Evolutionary conservation across 1,140 invertebrate species (phyloP), one percentile per base, ranked within the genome.

Genomic region (Panagrolaimus sp.): DNA sequence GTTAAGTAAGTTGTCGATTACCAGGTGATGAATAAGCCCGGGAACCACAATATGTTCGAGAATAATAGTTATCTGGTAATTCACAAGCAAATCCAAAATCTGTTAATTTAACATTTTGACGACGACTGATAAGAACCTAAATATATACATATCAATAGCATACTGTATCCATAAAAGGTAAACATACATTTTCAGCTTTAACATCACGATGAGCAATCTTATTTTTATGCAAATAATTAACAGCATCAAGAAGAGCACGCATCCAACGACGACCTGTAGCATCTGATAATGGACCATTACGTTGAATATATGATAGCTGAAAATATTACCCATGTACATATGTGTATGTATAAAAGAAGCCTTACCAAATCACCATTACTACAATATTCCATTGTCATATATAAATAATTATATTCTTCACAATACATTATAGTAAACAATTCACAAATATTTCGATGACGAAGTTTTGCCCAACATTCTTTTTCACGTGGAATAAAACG

Each of bases 41-140:
- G 69, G 87, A 88, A 11, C 88, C 89, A 75, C 89, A 89, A 79
- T 86, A 74, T 8, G 72, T 74, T 27, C 51, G 51, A 27, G 51
- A 57, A 27, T n/a, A 57, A 27, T 11, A 3, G 66, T 23, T 53
- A n/a, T n/a, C n/a, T n/a, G n/a, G n/a, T 71, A 73, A 25, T 83
- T 80, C 80, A 84, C 87, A 81, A 5, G 87, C 85, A 78, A 89
- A 89, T 8, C 89, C 89, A 77, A 89, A 89, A 82, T 89, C 89
- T 23, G 84, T 84, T 16, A 88, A 74, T 77, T 88, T 88, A 9
- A 89, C 76, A 65, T 83, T 82, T 71, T 86, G 84, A 38, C 82
- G 74, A 1, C 75, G 79, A 63, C 85, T 84, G 9, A 89, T 74
- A 11, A 89, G 81, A 14, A 89, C 31, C 31, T 38, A 38, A 38